Conservation (phyloP, 2,113 vertebrate genomes). For the Protobothrops flavoviridis region DNA sequence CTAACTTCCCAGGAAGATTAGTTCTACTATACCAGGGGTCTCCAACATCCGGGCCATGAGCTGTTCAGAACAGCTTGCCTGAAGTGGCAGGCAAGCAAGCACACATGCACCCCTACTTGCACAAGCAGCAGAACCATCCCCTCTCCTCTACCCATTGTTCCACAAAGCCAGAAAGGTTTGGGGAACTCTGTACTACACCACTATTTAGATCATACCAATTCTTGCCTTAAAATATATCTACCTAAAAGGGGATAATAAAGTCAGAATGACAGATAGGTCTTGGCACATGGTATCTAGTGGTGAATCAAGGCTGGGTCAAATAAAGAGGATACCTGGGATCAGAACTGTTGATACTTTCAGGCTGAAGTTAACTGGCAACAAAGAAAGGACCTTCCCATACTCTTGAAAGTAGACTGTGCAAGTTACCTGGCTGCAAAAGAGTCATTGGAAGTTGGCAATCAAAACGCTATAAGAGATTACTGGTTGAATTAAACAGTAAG, state of each 20-base stretch:
- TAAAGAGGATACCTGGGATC: neutral
- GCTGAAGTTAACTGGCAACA: neutral
- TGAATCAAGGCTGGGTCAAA: neutral
- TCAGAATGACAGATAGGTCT: neutral
- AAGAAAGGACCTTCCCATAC: neutral
- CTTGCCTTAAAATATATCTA: conserved; percentile 3
- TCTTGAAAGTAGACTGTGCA: neutral
- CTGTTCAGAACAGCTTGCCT: neutral
- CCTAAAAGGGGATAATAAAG: neutral
- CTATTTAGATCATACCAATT: conserved; percentile 13
- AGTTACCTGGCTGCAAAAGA: neutral
- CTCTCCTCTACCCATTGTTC: neutral
- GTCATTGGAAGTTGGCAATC: neutral
- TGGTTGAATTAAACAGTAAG: neutral
- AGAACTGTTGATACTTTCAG: neutral
- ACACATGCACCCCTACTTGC: neutral
- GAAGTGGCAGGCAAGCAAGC: neutral
- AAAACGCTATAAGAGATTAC: neutral
- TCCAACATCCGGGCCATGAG: neutral
- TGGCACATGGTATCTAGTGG: neutral
- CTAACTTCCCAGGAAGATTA: neutral
- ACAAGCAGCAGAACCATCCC: neutral
- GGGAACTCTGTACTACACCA: neutral
- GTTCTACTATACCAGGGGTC: neutral
- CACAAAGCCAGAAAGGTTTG: neutral